Evolutionary conservation across 1,140 invertebrate genomes (phyloP).

Genomic region (Cyclargus thomasi): DNA sequence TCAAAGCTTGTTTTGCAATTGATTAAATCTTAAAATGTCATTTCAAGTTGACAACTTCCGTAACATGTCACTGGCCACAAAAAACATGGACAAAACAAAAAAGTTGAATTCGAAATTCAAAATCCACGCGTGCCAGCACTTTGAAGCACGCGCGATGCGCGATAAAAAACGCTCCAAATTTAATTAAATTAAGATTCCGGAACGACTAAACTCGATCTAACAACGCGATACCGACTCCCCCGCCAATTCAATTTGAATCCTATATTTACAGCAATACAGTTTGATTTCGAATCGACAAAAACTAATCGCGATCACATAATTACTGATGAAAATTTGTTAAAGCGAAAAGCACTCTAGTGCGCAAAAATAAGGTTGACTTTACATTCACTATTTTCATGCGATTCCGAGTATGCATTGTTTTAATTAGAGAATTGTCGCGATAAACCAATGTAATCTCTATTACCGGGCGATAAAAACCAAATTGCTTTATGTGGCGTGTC

Average conservation of each 20-base stretch:
- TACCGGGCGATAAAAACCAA: slow-evolving; percentile 63
- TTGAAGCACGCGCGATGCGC: slow-evolving; percentile 47
- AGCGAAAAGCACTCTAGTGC: slow-evolving; percentile 19
- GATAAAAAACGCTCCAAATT: slow-evolving; percentile 56
- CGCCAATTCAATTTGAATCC: slow-evolving; percentile 29
- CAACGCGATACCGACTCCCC: slow-evolving; percentile 32
- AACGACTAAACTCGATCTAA: slow-evolving; percentile 41
- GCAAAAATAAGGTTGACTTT: slow-evolving; percentile 19
- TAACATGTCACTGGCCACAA: slow-evolving; percentile 18
- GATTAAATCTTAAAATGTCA: slow-evolving; percentile 2
- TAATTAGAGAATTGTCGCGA: slow-evolving; percentile 62
- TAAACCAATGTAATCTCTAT: slow-evolving; percentile 70
- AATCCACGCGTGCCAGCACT: slow-evolving; percentile 60
- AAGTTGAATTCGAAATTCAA: slow-evolving; percentile 25
- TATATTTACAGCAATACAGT: slow-evolving; percentile 24
- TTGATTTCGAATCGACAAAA: slow-evolving; percentile 28
- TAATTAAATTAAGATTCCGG: slow-evolving; percentile 72
- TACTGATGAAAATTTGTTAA: slow-evolving; percentile 21
- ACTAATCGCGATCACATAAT: slow-evolving; percentile 33
- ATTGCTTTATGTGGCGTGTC: slow-evolving; percentile 53
- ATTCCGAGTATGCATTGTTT: slow-evolving; percentile 41
- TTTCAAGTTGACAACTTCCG: slow-evolving; percentile 2
- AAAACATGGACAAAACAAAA: slow-evolving; percentile 19
- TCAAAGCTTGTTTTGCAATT: background rate
- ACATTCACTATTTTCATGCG: slow-evolving; percentile 28